Conservation (phyloP, 1,140 invertebrate genomes). For the Pentalonia nigronervosa region DNA sequence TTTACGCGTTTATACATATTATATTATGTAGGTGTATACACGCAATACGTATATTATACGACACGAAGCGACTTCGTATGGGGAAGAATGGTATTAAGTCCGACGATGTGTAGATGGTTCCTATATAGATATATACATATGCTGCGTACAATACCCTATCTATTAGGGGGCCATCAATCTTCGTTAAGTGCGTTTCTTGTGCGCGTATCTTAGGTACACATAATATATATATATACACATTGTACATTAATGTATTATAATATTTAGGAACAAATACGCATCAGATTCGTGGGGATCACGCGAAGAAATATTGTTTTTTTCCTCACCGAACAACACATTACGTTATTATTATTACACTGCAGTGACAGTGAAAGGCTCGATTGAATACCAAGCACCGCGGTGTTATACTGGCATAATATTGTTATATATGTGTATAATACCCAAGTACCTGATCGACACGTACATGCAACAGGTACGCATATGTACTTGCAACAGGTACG, state of each 20-base stretch:
- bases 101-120: background rate
- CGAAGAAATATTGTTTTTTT: background rate
- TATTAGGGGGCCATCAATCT: conserved; percentile 43
- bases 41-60: background rate
- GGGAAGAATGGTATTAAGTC: background rate
- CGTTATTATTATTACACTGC: background rate
- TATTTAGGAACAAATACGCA: background rate
- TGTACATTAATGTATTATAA: background rate
- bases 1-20: background rate
- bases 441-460: too few relatives aligned
- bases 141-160: conserved; percentile 23
- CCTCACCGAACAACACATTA: background rate
- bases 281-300: background rate
- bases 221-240: background rate
- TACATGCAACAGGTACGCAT: too few relatives aligned
- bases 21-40: background rate
- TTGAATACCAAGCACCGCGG: too few relatives aligned
- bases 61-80: background rate
- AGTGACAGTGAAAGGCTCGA: conserved; percentile 14
- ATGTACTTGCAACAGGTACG: background rate
- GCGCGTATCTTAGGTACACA: background rate
- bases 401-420: background rate
- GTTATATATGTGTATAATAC: too few relatives aligned
- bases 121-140: background rate
- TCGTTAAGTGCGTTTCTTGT: conserved; percentile 48